Percentiles rank a stretch among this genome's conserved stretches.
These are phyloP conservation scores for Xestia rhomboidea DNA, from an alignment of 2,888 invertebrate genomes.

Conservation along the genomic window DNA sequence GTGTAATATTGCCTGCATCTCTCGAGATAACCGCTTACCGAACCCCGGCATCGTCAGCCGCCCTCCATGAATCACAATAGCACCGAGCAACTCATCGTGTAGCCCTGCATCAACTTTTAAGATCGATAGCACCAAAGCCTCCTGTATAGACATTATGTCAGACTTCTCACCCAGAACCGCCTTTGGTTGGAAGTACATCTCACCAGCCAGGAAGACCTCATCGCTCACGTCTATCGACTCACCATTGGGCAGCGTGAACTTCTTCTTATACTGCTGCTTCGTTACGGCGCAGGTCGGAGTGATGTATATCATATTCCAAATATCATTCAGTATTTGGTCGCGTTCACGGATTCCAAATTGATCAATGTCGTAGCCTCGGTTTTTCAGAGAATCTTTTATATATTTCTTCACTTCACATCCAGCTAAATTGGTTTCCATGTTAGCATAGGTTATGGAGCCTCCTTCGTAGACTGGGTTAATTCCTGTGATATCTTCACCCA, in stretches of 20 bases:
- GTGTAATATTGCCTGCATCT: conserved; percentile 69
- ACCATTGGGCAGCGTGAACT: conserved; percentile 74
- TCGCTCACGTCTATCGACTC: conserved; percentile 75
- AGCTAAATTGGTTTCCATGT: conserved; percentile 76
- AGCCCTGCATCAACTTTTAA: conserved; percentile 80
- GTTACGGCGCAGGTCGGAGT: conserved; percentile 69
- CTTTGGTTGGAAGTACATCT: conserved; percentile 80
- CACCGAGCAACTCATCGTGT: conserved; percentile 71
- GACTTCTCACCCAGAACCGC: conserved; percentile 65
- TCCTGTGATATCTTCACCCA: conserved; percentile 79
- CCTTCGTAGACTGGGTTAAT: conserved; percentile 84
- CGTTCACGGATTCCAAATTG: conserved; percentile 25
- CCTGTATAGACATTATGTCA: conserved; percentile 71
- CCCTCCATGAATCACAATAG: conserved; percentile 80
- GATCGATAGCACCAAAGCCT: conserved; percentile 71
- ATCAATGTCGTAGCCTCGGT: conserved; percentile 68
- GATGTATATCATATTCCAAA: conserved; percentile 68
- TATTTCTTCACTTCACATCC: conserved; percentile 72
- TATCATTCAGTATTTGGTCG: conserved; percentile 34
- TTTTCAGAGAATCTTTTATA: conserved; percentile 70
- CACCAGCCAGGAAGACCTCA: conserved; percentile 78
- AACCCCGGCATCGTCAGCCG: conserved; percentile 78
- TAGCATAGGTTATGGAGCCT: conserved; percentile 77
- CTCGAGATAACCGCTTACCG: conserved; percentile 72
- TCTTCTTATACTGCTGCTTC: conserved; percentile 60